These are phyloP conservation scores for Nesidiocoris tenuis DNA, from an alignment of 2,888 invertebrate genomes.

Conservation along the genomic window DNA sequence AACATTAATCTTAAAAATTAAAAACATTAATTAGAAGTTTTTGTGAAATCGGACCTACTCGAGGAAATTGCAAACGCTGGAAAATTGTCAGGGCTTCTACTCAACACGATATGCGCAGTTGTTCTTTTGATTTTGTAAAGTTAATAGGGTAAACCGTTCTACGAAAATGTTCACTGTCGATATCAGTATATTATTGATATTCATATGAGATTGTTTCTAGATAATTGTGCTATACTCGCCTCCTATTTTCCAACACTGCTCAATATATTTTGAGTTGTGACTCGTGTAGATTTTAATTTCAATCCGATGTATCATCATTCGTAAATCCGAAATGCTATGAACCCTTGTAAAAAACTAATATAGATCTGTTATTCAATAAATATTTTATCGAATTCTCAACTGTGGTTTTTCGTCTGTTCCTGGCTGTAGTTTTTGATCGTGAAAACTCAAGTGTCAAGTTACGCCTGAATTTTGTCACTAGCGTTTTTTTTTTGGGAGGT, in stretches of 20 bases:
- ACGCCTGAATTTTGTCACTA: too few relatives aligned
- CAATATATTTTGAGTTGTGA: neutral
- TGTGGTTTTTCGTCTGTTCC: too few relatives aligned
- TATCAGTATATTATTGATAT: conserved; percentile 43
- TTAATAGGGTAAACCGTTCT: conserved; percentile 9
- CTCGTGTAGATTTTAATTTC: too few relatives aligned
- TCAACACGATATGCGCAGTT: too few relatives aligned
- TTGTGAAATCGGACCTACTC: neutral
- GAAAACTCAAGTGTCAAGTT: too few relatives aligned
- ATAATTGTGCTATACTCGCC: too few relatives aligned
- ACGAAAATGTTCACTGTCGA: conserved; percentile 30
- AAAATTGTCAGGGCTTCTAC: too few relatives aligned
- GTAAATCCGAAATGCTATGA: neutral
- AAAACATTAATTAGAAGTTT: too few relatives aligned
- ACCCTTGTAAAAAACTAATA: neutral
- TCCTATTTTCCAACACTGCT: neutral
- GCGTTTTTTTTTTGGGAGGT: too few relatives aligned
- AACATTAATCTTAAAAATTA: too few relatives aligned
- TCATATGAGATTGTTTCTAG: neutral
- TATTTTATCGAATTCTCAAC: neutral
- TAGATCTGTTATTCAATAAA: neutral
- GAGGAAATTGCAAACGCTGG: neutral
- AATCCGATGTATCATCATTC: neutral
- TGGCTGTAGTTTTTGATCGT: too few relatives aligned
- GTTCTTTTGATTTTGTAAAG: neutral